Base-by-base conservation (phyloP, 2,888 invertebrate species). In the Dusona sp. region DNA sequence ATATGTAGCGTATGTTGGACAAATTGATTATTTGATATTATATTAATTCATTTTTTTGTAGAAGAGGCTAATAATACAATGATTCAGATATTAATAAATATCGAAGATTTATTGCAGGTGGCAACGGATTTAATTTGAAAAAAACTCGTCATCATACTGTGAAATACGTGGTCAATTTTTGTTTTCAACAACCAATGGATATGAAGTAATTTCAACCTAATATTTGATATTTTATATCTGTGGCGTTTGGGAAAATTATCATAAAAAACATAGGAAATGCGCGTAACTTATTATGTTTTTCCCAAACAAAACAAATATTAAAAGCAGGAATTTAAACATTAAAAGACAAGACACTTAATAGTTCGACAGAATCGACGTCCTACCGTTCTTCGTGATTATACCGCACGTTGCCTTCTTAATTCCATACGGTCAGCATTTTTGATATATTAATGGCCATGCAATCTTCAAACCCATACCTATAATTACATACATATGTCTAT, bases 391-490 rank as follows among this genome's bases (percentile, higher is more conserved):
- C 38, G 42, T 45, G 61, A 42, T 29, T 75, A 61, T 61, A 61
- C 70, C 29, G 57, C 45, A 33, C 45, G 19, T 33, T 25, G 54
- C 11, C 19, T 61, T 42, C 70, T 42, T 48, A 45, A 70, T 70
- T 64, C 4, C 45, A 70, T 45, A 79, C 22, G 61, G 11, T 61
- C 45, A 64, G 33, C 36, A 48, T 72, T 61, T 64, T 29, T 22
- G 45, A 57, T 68, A 22, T 36, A 64, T 79, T 64, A 48, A 64
- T 48, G 11, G 64, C 22, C 64, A 29, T 6, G 61, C 19, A 45
- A 42, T 72, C 33, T n/a, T 29, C 13, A 22, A 57, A 61, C 45
- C 72, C 22, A 48, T 29, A 64, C 79, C 79, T 61, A 45, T 61
- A 70, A 70, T 70, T 79, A 70, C 13, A 45, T 16, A 70, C 16